A percentile compares a stretch with the other conserved stretches of the same genome.
These are phyloP conservation scores for Pempheris klunzingeri DNA, from an alignment of 2,797 vertebrate genomes.

Conservation along the genomic window DNA sequence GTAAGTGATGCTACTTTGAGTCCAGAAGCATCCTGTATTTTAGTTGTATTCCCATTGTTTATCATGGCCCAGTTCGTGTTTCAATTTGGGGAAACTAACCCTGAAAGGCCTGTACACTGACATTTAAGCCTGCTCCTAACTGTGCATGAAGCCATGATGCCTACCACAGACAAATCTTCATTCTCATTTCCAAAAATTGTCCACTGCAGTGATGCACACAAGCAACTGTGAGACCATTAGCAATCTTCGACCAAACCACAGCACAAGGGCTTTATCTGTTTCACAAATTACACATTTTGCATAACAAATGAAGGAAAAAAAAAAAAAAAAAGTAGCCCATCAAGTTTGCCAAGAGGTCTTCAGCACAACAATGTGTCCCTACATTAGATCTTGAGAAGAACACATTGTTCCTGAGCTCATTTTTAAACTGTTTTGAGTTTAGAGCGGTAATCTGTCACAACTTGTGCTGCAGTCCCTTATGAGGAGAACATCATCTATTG, in stretches of 20 bases:
- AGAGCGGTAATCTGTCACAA: slow-evolving; percentile 8
- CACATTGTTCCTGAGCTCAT: background rate
- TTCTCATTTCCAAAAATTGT: background rate
- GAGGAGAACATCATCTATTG: slow-evolving; percentile 18
- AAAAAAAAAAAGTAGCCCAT: slow-evolving; percentile 1
- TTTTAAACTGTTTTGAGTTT: background rate
- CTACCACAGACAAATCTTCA: slow-evolving; percentile 17
- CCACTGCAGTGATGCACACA: background rate
- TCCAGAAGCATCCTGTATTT: background rate
- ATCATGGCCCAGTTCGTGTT: background rate
- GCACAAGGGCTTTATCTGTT: background rate
- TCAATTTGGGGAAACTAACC: slow-evolving; percentile 3
- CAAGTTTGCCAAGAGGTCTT: slow-evolving; percentile 2
- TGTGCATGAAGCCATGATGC: background rate
- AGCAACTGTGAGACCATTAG: background rate
- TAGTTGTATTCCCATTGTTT: slow-evolving; percentile 6
- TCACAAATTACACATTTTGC: background rate
- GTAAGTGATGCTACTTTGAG: slow-evolving; percentile 84
- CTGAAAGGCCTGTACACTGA: slow-evolving; percentile 36
- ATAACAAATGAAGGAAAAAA: background rate
- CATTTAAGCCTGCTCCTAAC: slow-evolving; percentile 46
- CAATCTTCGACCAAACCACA: background rate
- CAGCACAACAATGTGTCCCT: background rate
- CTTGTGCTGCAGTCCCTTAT: slow-evolving; percentile 30
- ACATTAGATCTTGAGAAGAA: background rate